These are phyloP conservation scores for Pipra filicauda DNA, from an alignment of 2,113 vertebrate species.

Conservation along the genomic window DNA sequence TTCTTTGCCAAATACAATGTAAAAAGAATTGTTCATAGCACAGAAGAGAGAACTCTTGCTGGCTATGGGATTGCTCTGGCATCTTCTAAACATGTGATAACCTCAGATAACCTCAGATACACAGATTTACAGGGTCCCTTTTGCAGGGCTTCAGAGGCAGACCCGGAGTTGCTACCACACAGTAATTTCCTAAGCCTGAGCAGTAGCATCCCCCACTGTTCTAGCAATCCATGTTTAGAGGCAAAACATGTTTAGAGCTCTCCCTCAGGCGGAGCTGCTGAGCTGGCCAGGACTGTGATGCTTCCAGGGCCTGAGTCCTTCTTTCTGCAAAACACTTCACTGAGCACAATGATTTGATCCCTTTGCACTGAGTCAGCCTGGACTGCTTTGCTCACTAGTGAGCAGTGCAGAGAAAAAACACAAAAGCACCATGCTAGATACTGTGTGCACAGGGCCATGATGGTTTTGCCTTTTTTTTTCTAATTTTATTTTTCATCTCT, in stretches of 20 bases:
- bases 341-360: neutral
- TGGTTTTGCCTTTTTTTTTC: neutral
- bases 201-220: neutral
- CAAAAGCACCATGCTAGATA: neutral
- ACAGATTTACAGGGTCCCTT: neutral
- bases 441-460: neutral
- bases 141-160: neutral
- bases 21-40: neutral
- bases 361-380: neutral
- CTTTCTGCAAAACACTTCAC: neutral
- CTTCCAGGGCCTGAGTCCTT: neutral
- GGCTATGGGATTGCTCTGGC: neutral
- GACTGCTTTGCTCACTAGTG: neutral
- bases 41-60: neutral
- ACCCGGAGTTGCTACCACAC: fast-evolving
- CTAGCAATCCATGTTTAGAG: neutral
- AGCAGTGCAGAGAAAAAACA: neutral
- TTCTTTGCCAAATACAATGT: neutral
- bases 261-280: fast-evolving
- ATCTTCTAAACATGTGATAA: neutral
- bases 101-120: neutral
- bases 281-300: too few relatives aligned
- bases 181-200: neutral
- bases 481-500: too few relatives aligned
- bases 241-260: neutral